Evolutionary conservation across 1,140 invertebrate genomes (phyloP).

Genomic region (Acyrthosiphon pisum): DNA sequence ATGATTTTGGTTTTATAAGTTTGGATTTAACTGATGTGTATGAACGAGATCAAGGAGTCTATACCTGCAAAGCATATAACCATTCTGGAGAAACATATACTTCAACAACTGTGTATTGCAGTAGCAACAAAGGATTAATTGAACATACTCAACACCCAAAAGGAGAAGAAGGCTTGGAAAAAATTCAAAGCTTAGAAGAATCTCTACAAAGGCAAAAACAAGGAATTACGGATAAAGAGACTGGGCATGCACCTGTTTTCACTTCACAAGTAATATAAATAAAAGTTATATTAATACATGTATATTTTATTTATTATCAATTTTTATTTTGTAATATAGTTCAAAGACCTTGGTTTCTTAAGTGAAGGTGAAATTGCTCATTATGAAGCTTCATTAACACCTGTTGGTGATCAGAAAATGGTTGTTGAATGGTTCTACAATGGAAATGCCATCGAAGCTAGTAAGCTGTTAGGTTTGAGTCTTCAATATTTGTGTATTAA

Average conservation of each 20-base stretch:
- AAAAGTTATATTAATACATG: not conserved
- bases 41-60: slow-evolving; percentile 92
- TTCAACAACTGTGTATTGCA: slow-evolving; percentile 85
- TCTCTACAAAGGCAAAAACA: slow-evolving; percentile 77
- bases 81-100: slow-evolving; percentile 89
- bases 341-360: slow-evolving; percentile 80
- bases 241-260: slow-evolving; percentile 84
- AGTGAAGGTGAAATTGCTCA: slow-evolving; percentile 91
- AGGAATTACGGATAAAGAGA: slow-evolving; percentile 73
- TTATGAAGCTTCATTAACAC: slow-evolving; percentile 91
- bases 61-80: slow-evolving; percentile 88
- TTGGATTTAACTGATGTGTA: slow-evolving; percentile 88
- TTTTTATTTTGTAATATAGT: slow-evolving; percentile 62
- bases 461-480: slow-evolving; percentile 63
- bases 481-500: not conserved
- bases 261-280: slow-evolving; percentile 71
- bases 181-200: slow-evolving; percentile 89
- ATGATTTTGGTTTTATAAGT: slow-evolving; percentile 92
- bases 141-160: slow-evolving; percentile 92
- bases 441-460: slow-evolving; percentile 84
- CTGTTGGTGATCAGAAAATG: slow-evolving; percentile 95
- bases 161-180: slow-evolving; percentile 87
- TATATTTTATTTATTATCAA: not conserved
- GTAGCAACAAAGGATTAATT: slow-evolving; percentile 81
- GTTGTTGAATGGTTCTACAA: slow-evolving; percentile 98